phyloP scores from a whole-genome alignment of 2,888 invertebrate species.

The Morinoia aosen region DNA sequence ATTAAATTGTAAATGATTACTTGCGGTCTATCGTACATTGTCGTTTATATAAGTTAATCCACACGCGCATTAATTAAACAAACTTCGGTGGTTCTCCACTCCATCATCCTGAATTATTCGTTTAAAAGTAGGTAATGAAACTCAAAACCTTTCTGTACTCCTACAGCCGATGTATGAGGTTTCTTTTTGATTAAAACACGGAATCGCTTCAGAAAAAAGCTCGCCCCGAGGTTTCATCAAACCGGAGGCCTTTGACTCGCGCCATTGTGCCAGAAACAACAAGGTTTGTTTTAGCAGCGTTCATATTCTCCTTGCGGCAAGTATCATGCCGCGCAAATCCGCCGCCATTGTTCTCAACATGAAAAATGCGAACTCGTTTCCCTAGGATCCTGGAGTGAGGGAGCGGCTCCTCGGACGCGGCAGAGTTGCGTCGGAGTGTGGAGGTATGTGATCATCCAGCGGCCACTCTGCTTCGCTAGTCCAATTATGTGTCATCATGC shows the following conservation, averaged over 20 bases:
- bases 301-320: slow-evolving; percentile 1
- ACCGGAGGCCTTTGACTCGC: not conserved
- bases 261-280: not conserved
- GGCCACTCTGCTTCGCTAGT: too few relatives aligned
- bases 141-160: not conserved
- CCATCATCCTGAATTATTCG: not conserved
- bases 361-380: not conserved
- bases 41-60: too few relatives aligned
- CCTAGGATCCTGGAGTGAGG: not conserved
- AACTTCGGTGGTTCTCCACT: too few relatives aligned
- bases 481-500: too few relatives aligned
- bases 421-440: not conserved
- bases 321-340: not conserved
- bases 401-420: not conserved
- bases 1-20: too few relatives aligned
- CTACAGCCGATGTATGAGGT: not conserved
- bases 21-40: too few relatives aligned
- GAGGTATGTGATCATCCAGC: too few relatives aligned
- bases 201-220: not conserved
- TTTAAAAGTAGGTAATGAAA: not conserved
- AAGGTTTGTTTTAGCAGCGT: not conserved
- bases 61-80: too few relatives aligned
- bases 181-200: not conserved
- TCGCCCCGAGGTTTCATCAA: not conserved
- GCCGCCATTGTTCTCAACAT: not conserved